Evolutionary conservation across 2,888 invertebrate species (phyloP).

Genomic region (Lysandra bellargus): DNA sequence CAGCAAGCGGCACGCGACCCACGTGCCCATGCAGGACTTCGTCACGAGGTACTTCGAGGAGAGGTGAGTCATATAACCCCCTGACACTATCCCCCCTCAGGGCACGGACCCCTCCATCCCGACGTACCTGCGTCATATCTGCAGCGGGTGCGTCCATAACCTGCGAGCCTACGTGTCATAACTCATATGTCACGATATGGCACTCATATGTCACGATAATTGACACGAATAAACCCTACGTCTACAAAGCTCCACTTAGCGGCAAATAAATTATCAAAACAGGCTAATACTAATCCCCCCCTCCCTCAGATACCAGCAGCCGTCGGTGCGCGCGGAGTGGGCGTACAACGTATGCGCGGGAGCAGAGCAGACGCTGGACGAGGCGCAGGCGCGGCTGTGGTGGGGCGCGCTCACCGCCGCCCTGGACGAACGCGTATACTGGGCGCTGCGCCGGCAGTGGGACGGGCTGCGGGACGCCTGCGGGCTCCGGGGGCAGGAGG

Average conservation of each 20-base stretch:
- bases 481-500: conserved; percentile 57
- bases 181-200: too few species aligned
- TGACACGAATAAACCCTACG: too few species aligned
- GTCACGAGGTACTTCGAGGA: conserved; percentile 72
- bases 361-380: conserved; percentile 72
- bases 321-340: conserved; percentile 74
- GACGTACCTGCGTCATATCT: conserved; percentile 61
- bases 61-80: conserved; percentile 49
- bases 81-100: conserved; percentile 44
- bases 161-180: conserved; percentile 65
- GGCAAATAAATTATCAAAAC: too few species aligned
- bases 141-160: conserved; percentile 70
- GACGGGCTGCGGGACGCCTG: conserved; percentile 55
- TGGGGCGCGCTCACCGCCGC: conserved; percentile 70
- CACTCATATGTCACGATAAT: too few species aligned
- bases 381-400: conserved; percentile 70
- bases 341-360: conserved; percentile 76
- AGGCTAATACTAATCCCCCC: too few species aligned
- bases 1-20: conserved; percentile 52
- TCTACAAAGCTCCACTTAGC: too few species aligned
- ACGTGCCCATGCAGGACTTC: conserved; percentile 66
- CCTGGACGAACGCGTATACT: conserved; percentile 67
- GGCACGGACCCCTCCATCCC: conserved; percentile 69
- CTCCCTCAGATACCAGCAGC: conserved; percentile 65
- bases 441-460: conserved; percentile 65